These are phyloP conservation scores for Heloderma charlesbogerti DNA, from an alignment of 2,113 vertebrate genomes.

Conservation along the genomic window DNA sequence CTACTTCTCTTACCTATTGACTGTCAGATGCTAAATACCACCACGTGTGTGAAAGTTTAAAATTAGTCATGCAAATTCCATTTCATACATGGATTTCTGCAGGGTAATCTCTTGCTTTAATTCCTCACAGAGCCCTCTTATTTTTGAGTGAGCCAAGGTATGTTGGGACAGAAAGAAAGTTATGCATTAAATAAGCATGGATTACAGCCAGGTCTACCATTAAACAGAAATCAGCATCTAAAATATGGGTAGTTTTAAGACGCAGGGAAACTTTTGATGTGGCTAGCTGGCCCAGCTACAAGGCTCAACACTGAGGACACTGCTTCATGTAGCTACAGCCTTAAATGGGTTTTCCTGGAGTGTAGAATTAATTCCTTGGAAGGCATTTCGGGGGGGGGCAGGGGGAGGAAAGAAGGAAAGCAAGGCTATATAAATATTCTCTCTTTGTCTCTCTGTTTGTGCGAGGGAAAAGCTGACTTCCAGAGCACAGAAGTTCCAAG, in stretches of 20 bases:
- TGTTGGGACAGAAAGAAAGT: slow-evolving; percentile 33
- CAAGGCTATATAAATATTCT: slow-evolving; percentile 29
- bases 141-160: slow-evolving; percentile 29
- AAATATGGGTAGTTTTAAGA: slow-evolving; percentile 31
- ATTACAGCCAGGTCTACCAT: slow-evolving; percentile 20
- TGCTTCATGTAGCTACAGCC: slow-evolving; percentile 1
- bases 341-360: slow-evolving; percentile 30
- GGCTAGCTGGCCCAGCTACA: slow-evolving; percentile 19
- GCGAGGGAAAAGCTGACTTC: slow-evolving; percentile 29
- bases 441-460: slow-evolving; percentile 2
- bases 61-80: slow-evolving; percentile 26
- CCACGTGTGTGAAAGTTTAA: not conserved
- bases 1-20: slow-evolving; percentile 12
- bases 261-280: slow-evolving; percentile 24
- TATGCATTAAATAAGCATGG: slow-evolving; percentile 11
- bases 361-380: slow-evolving; percentile 33
- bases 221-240: slow-evolving; percentile 40
- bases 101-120: slow-evolving; percentile 6
- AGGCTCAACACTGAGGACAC: slow-evolving; percentile 6
- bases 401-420: slow-evolving; percentile 1
- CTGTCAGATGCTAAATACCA: slow-evolving; percentile 9
- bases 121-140: slow-evolving; percentile 8
- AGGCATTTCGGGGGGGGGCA: not conserved
- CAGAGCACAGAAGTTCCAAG: slow-evolving; percentile 29
- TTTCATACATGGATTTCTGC: not conserved